Evolutionary conservation across 2,113 vertebrate species (phyloP).

Genomic region (Actenoides hombroni): DNA sequence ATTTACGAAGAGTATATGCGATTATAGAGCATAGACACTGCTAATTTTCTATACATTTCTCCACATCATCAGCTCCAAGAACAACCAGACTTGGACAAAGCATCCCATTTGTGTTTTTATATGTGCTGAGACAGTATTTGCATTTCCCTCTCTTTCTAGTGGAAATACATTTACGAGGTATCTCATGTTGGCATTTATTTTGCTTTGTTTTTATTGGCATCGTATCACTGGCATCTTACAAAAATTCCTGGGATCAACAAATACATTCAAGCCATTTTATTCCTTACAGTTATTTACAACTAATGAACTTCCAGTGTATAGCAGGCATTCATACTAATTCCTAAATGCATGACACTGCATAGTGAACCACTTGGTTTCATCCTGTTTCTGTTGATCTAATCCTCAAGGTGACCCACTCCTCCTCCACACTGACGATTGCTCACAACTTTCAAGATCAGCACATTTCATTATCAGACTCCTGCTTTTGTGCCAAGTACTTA

Average conservation of each 20-base stretch:
- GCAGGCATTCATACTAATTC: background rate
- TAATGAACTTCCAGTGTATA: background rate
- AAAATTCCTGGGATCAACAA: background rate
- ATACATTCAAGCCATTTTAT: background rate
- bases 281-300: background rate
- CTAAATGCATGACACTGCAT: background rate
- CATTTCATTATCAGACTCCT: background rate
- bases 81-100: background rate
- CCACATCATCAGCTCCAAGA: background rate
- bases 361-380: background rate
- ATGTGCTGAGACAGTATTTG: background rate
- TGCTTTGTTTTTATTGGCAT: background rate
- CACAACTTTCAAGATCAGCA: background rate
- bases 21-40: background rate
- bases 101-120: background rate
- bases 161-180: background rate
- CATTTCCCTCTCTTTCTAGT: background rate
- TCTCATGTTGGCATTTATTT: background rate
- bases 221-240: background rate
- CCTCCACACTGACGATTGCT: background rate
- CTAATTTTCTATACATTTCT: background rate
- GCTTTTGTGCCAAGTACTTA: slow-evolving; percentile 3
- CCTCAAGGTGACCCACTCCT: slow-evolving; percentile 16
- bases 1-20: background rate
- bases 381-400: background rate